phyloP scores from a whole-genome alignment of 2,888 invertebrate species.

The Branchipolynoe longqiensis region DNA sequence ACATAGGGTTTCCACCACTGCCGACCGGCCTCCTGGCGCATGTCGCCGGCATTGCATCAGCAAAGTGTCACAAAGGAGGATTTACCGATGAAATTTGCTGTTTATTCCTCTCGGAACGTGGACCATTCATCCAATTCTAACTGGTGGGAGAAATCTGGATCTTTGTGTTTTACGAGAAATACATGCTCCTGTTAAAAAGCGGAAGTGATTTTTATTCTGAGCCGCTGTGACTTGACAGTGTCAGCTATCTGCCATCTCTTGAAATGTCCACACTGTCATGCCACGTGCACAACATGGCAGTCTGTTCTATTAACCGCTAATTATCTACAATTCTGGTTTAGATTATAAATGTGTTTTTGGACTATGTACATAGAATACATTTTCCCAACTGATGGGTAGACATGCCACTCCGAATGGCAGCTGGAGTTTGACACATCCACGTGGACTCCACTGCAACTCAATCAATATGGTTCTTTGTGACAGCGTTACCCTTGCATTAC shows the following conservation, averaged over 20 bases:
- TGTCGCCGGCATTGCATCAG: slow-evolving; percentile 39
- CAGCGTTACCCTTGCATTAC: no score
- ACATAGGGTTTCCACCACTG: background rate
- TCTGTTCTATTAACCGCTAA: no score
- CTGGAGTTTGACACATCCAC: no score
- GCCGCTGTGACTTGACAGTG: background rate
- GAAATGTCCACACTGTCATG: background rate
- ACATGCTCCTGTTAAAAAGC: background rate
- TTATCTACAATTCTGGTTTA: no score
- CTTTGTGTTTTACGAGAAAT: background rate
- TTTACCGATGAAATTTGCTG: background rate
- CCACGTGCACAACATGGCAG: slow-evolving; percentile 37
- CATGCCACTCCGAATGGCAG: no score
- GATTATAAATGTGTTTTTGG: no score
- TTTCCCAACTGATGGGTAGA: no score
- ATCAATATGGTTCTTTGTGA: no score
- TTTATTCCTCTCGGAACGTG: background rate
- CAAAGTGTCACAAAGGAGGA: background rate
- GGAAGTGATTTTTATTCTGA: no score
- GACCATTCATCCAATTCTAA: background rate
- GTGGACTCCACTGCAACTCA: no score
- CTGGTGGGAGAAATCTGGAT: background rate
- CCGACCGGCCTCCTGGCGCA: background rate
- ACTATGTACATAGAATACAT: no score
- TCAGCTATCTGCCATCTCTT: background rate